Conservation (phyloP, 1,140 invertebrate genomes). For the Telenomus remus region DNA sequence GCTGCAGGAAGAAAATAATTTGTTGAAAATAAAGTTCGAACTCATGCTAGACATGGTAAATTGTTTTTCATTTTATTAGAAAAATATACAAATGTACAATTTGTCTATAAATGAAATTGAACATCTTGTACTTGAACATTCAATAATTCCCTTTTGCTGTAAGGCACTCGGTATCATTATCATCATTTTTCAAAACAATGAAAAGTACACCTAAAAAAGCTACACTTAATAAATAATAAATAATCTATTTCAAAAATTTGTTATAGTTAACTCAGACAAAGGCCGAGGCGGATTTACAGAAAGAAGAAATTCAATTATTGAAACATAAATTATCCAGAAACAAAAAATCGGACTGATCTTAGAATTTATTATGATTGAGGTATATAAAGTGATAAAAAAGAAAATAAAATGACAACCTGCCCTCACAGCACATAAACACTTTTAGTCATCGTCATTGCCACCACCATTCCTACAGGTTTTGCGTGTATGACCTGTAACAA, state of each 20-base stretch:
- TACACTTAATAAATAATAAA: conserved; percentile 10
- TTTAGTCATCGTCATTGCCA: conserved; percentile 56
- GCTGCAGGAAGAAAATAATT: conserved; percentile 84
- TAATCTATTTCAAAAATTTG: conserved; percentile 13
- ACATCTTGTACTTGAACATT: too few species aligned
- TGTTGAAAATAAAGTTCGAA: conserved; percentile 83
- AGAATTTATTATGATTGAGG: too few species aligned
- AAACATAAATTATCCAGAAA: conserved; percentile 59
- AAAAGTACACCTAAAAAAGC: too few species aligned
- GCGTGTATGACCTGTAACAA: conserved; percentile 78
- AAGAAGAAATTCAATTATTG: conserved; percentile 68
- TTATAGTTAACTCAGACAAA: conserved; percentile 81
- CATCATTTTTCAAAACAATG: too few species aligned
- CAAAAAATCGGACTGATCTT: conserved; percentile 57
- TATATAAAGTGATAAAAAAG: too few species aligned
- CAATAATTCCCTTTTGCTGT: too few species aligned
- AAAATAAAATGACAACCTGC: too few species aligned
- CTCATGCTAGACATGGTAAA: conserved; percentile 84
- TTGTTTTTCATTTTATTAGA: conserved; percentile 2
- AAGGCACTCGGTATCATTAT: too few species aligned
- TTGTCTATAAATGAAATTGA: neutral
- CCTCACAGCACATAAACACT: neutral
- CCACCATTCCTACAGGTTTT: conserved; percentile 79
- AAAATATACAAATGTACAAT: conserved; percentile 35
- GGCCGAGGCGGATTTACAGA: conserved; percentile 79